Evolutionary conservation across 2,888 invertebrate genomes (phyloP).

Genomic region (Andricus quercusramuli): DNA sequence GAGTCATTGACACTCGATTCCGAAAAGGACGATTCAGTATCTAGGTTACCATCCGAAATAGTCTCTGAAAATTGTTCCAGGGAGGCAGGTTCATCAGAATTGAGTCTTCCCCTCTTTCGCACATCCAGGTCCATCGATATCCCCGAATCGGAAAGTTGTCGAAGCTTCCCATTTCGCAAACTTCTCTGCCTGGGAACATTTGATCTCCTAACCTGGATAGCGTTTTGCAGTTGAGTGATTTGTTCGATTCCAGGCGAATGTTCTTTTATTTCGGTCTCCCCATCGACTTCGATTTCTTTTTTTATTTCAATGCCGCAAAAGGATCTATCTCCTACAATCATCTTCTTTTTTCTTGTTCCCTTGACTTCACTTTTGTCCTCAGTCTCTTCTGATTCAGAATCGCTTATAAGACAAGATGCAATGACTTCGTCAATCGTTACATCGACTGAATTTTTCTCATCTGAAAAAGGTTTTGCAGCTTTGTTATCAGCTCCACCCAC

Average conservation of each 20-base stretch:
- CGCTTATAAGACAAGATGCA: constrained; percentile 73
- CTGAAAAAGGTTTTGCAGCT: constrained; percentile 47
- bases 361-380: constrained; percentile 65
- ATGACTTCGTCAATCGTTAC: constrained; percentile 75
- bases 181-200: constrained; percentile 79
- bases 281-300: constrained; percentile 66
- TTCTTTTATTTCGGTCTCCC: constrained; percentile 53
- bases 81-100: constrained; percentile 64
- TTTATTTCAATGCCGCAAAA: constrained; percentile 66
- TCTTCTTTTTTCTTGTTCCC: constrained; percentile 66
- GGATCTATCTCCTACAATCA: constrained; percentile 64
- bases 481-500: constrained; percentile 51
- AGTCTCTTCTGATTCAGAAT: constrained; percentile 58
- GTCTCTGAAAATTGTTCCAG: constrained; percentile 60
- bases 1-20: constrained; percentile 65
- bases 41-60: constrained; percentile 61
- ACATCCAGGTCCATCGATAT: constrained; percentile 63
- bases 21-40: constrained; percentile 66
- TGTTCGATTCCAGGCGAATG: constrained; percentile 40
- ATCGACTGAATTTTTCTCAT: constrained; percentile 71
- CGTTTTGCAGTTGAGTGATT: constrained; percentile 53
- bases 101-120: constrained; percentile 65
- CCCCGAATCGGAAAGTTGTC: constrained; percentile 79
- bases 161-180: constrained; percentile 84
- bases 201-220: constrained; percentile 63